Percentiles rank a stretch among this genome's conserved stretches.
Conservation (phyloP, 2,113 vertebrate genomes). For the Bubo scandiacus region DNA sequence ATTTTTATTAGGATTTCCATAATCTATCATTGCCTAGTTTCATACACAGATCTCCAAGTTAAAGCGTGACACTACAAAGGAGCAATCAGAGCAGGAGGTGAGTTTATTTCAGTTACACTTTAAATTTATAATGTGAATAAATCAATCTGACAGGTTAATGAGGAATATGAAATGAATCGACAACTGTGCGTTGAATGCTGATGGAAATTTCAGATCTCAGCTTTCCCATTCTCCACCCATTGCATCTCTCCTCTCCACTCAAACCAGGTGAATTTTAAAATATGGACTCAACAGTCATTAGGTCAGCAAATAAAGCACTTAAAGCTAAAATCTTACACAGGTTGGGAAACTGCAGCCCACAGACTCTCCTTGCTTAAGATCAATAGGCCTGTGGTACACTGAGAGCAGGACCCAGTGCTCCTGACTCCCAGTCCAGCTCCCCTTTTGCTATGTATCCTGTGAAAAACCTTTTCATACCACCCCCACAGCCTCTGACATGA, state of each 20-base stretch:
- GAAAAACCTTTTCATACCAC: not conserved
- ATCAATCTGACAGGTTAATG: not conserved
- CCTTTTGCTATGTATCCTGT: not conserved
- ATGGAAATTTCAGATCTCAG: not conserved
- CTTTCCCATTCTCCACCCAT: not conserved
- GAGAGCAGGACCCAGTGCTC: not conserved
- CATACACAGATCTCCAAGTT: not conserved
- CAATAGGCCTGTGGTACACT: not conserved
- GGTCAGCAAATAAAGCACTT: not conserved
- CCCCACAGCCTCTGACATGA: not conserved
- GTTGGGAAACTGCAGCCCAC: not conserved
- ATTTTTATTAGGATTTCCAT: not conserved
- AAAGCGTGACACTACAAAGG: not conserved
- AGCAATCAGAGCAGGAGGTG: not conserved
- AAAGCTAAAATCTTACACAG: not conserved
- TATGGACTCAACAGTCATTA: not conserved
- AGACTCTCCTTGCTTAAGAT: not conserved
- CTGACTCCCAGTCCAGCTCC: not conserved
- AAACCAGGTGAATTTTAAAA: not conserved
- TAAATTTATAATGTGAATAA: not conserved
- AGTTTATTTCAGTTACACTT: conserved; percentile 5
- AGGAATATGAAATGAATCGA: not conserved
- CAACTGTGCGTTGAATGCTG: not conserved
- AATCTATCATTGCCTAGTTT: not conserved
- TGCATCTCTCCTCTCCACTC: not conserved